Evolutionary conservation across 1,140 invertebrate species (phyloP), one percentile per base, ranked within the genome.

Genomic region (Drusus annulatus): DNA sequence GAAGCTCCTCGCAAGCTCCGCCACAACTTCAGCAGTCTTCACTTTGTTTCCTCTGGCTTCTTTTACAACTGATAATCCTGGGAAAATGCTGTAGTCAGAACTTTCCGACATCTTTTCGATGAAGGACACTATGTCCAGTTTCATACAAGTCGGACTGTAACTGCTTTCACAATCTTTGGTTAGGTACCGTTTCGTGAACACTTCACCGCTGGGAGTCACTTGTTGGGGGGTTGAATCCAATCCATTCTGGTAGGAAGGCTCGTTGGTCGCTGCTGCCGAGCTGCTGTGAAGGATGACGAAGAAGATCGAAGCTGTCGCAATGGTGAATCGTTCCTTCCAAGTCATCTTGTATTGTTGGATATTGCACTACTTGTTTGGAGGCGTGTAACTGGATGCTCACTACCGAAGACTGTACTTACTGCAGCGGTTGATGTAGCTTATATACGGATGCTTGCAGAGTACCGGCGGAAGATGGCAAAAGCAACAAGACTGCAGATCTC

Each of bases 121-220:
- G 84, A 95, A 91, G 1, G 93, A 93, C 13, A 95, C 93, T n/a
- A 95, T 92, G 86, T 95, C 94, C 63, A 96, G 88, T 86, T 96
- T 96, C 15, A 96, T 87, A 84, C 95, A 96, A 31, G 93, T 94
- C 7, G 92, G 89, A 87, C 93, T 95, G 83, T 95, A 95, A 0
- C 92, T 90, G 6, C 92, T 92, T 21, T 90, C 88, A 84, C 95
- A 96, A 83, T 94, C 93, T 82, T 91, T 92, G 10, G 85, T 84
- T 80, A 89, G 51, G 13, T 77, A 83, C 76, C 82, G 50, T 63
- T 83, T 83, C 10, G 82, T 83, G 79, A 83, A 83, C 7, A 65
- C 71, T 60, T 83, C 82, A 50, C 79, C 74, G 23, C 45, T 73
- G 15, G n/a, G 31, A 8, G 25, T 25, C 15, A 36, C 10, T 51